A percentile compares a stretch with the other conserved stretches of the same genome.
Evolutionary conservation across 2,888 invertebrate genomes (phyloP).

Genomic region (Arctia plantaginis): DNA sequence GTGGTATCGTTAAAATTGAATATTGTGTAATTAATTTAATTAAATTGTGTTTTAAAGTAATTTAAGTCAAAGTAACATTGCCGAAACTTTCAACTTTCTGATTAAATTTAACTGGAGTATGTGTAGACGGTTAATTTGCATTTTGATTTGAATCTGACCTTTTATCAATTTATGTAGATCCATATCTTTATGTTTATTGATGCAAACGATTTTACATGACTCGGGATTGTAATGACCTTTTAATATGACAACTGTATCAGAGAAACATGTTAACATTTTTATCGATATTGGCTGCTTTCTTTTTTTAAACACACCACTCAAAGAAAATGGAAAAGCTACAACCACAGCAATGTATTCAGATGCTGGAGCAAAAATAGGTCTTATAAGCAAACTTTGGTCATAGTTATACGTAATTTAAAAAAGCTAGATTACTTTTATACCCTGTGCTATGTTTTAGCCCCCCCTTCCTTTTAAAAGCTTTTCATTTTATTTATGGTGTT

Average conservation of each 20-base stretch:
- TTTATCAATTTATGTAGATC: slow-evolving; percentile 14
- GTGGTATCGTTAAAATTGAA: slow-evolving; percentile 30
- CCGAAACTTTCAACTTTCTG: slow-evolving; percentile 44
- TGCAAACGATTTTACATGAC: background rate
- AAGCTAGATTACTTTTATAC: no score
- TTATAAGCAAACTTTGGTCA: no score
- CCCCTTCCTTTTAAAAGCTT: no score
- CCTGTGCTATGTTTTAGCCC: no score
- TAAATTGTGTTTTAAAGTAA: slow-evolving; percentile 29
- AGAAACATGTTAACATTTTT: background rate
- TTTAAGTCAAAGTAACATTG: slow-evolving; percentile 36
- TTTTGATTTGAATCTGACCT: slow-evolving; percentile 25
- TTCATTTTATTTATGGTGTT: no score
- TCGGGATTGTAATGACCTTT: background rate
- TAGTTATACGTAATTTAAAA: no score
- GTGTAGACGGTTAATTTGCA: slow-evolving; percentile 14
- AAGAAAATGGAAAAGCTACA: background rate
- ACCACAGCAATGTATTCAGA: no score
- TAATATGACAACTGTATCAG: slow-evolving; percentile 7
- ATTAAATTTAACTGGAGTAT: slow-evolving; percentile 34
- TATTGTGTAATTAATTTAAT: slow-evolving; percentile 36
- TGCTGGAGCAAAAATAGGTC: no score
- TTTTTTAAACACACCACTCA: background rate
- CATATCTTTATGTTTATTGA: slow-evolving; percentile 11
- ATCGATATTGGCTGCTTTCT: background rate